These are phyloP conservation scores for Cantharis nigra DNA, from an alignment of 2,888 invertebrate species.

Conservation along the genomic window DNA sequence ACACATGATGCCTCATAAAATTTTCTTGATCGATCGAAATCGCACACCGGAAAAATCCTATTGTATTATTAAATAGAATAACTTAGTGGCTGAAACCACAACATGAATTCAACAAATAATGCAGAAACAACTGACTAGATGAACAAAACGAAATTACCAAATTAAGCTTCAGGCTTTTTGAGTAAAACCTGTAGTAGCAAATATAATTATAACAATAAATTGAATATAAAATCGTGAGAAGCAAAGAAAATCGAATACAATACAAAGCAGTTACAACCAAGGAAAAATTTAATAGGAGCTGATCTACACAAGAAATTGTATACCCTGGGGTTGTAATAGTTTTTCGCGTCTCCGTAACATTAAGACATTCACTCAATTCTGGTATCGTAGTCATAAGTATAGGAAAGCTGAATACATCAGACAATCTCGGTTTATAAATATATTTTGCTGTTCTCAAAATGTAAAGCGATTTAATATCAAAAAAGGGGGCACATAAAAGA, in stretches of 20 bases:
- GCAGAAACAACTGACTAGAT: background rate
- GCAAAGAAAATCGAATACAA: background rate
- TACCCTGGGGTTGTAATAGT: too few species aligned
- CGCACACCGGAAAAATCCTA: too few species aligned
- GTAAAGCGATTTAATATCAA: too few species aligned
- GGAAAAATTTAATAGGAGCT: too few species aligned
- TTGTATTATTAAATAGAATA: background rate
- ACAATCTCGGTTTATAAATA: background rate
- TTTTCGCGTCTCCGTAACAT: too few species aligned
- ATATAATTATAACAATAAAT: background rate
- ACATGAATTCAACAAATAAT: background rate
- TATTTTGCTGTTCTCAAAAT: too few species aligned
- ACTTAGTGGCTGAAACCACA: background rate
- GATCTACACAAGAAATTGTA: too few species aligned
- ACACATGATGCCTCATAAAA: background rate
- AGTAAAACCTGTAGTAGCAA: background rate
- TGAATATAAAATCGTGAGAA: background rate
- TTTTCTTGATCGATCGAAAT: background rate
- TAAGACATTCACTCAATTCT: too few species aligned
- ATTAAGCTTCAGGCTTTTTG: background rate
- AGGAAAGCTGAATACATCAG: background rate
- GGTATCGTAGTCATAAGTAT: too few species aligned
- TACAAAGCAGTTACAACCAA: background rate
- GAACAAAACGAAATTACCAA: background rate
- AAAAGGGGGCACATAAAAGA: background rate